These are phyloP conservation scores for Alligator mississippiensis DNA, from an alignment of 2,113 vertebrate species.

Conservation along the genomic window DNA sequence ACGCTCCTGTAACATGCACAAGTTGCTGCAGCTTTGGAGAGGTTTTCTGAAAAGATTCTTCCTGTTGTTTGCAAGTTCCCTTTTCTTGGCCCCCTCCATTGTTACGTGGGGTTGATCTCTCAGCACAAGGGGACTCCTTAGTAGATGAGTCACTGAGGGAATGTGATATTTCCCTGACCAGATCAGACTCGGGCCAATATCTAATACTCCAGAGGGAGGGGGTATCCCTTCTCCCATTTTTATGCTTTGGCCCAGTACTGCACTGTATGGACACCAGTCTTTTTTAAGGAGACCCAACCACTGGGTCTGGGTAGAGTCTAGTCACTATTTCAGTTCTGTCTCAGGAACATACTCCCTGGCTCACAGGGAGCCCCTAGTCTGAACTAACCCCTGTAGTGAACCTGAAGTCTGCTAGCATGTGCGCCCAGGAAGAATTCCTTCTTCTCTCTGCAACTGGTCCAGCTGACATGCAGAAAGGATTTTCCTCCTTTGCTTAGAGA, in stretches of 20 bases:
- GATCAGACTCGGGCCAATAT: background rate
- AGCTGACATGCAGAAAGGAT: rapidly evolving
- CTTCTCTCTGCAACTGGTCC: background rate
- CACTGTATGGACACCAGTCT: background rate
- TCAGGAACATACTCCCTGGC: background rate
- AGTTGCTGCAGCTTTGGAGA: background rate
- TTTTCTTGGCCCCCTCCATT: background rate
- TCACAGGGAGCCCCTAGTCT: background rate
- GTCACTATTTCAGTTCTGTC: background rate
- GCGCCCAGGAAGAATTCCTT: background rate
- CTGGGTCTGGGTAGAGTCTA: background rate
- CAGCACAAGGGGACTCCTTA: background rate
- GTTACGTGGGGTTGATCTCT: background rate
- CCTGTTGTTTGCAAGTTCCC: rapidly evolving
- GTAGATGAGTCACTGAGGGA: rapidly evolving
- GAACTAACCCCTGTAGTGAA: background rate
- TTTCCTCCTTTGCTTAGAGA: background rate
- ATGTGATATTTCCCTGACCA: rapidly evolving
- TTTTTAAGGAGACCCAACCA: background rate
- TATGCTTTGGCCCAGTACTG: background rate
- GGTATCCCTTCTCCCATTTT: rapidly evolving
- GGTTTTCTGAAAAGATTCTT: rapidly evolving
- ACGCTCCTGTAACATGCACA: background rate
- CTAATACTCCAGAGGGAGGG: background rate
- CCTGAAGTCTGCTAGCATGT: background rate